Base-by-base conservation (phyloP, 2,113 vertebrate species). In the Otocyon megalotis region DNA sequence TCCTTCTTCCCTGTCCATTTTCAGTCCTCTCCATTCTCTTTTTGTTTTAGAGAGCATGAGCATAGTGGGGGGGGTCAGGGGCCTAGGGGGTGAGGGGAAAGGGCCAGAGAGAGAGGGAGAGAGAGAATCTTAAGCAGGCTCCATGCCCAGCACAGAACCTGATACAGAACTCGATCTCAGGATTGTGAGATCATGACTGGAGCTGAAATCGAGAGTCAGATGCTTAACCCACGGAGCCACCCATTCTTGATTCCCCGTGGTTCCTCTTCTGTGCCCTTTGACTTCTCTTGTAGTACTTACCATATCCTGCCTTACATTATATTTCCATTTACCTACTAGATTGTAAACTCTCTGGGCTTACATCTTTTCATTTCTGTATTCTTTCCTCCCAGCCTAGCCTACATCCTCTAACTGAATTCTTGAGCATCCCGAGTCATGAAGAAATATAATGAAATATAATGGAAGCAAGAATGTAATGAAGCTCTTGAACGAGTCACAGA, bases 391-490 rank as follows among this genome's bases (percentile, higher is more conserved):
- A 77, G 9, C n/a, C 54, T 69, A 60, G 50, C 62, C 69, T 65
- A 37, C 32, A 20, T 77, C 63, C 56, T 77, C 65, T 53, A 67
- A 83, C 43, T 71, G 53, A 90, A 88, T 88, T 93, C 62, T 93
- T 32, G 69, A 80, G 10, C 50, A 67, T 69, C 19, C 24, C 56
- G 83, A 74, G 37, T 35, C 10, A 0, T 54, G 35, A 69, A 53
- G 67, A 43, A 43, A 43, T 7, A 43, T 43, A 43, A 69, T n/a
- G 32, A 84, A 87, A 91, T 62, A 54, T n/a, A 93, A 9, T 76
- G 16, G n/a, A 84, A 97, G n/a, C 11, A 91, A 56, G 28, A 85
- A n/a, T 72, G 13, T 91, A 89, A 86, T 72, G 14, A 96, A 94
- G 76, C 13, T 87, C 32, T 53, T 81, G 69, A 83, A 16, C 12